Evolutionary conservation across 1,140 invertebrate genomes (phyloP).

Genomic region (Drosophila malerkotliana): DNA sequence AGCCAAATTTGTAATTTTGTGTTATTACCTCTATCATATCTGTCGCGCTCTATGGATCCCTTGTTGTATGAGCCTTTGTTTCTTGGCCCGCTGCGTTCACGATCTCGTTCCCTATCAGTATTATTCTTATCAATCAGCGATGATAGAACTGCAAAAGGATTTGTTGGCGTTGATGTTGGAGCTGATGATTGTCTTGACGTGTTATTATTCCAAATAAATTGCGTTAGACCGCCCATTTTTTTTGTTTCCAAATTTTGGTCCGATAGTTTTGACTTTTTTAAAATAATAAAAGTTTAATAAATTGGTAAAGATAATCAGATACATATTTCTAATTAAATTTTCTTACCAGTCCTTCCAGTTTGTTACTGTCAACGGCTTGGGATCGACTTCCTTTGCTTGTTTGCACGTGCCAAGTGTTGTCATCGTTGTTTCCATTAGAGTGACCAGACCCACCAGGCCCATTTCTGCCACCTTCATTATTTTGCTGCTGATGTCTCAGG

Average conservation of each 20-base stretch:
- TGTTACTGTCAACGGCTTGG: constrained; percentile 70
- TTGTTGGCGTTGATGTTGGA: constrained; percentile 66
- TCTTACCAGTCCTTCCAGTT: constrained; percentile 74
- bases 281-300: not conserved
- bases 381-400: constrained; percentile 78
- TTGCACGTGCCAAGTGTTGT: constrained; percentile 77
- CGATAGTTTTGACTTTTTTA: constrained; percentile 49
- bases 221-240: constrained; percentile 73
- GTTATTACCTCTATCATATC: constrained; percentile 64
- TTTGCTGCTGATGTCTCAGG: constrained; percentile 62
- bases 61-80: constrained; percentile 85
- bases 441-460: constrained; percentile 32
- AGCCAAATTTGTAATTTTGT: not conserved
- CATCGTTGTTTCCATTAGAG: constrained; percentile 70
- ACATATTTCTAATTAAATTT: not conserved
- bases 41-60: constrained; percentile 84
- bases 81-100: constrained; percentile 70
- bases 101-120: constrained; percentile 49
- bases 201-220: constrained; percentile 68
- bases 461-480: constrained; percentile 45
- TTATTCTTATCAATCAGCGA: constrained; percentile 71
- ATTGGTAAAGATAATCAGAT: not conserved
- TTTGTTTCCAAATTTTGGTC: constrained; percentile 75
- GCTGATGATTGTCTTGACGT: constrained; percentile 46
- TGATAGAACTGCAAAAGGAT: constrained; percentile 76